Evolutionary conservation across 2,797 vertebrate species (phyloP).

Genomic region (Dendrocincla tyrannina): DNA sequence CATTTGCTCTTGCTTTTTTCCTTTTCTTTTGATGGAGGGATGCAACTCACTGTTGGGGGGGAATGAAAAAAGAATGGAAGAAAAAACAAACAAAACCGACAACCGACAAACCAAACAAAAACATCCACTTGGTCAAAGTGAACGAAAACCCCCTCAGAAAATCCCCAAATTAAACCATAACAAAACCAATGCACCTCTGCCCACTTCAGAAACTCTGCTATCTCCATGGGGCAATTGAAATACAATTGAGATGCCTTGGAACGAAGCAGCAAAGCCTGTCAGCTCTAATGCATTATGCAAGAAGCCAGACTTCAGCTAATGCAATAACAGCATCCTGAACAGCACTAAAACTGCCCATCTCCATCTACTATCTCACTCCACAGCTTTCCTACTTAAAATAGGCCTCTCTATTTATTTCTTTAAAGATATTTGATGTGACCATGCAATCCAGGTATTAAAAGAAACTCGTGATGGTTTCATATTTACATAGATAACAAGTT

Average conservation of each 20-base stretch:
- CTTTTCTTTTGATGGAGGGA: background rate
- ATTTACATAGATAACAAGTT: background rate
- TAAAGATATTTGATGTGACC: background rate
- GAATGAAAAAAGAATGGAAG: background rate
- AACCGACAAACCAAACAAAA: background rate
- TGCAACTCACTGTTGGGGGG: background rate
- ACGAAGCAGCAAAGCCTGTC: background rate
- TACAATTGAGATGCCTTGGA: background rate
- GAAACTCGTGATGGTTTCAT: background rate
- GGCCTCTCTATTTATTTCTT: background rate
- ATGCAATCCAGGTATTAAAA: background rate
- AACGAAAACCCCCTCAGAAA: background rate
- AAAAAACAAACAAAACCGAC: background rate
- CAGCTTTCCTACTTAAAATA: background rate
- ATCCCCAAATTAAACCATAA: background rate
- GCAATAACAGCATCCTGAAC: background rate
- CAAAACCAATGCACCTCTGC: background rate
- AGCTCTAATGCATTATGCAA: background rate
- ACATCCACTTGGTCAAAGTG: background rate
- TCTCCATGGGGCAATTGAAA: background rate
- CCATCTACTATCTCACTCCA: background rate
- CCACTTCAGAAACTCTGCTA: background rate
- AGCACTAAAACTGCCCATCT: background rate
- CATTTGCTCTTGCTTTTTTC: background rate
- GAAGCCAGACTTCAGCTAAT: conserved; percentile 2